Evolutionary conservation across 2,113 vertebrate species (phyloP).

Genomic region (Mellivora capensis): DNA sequence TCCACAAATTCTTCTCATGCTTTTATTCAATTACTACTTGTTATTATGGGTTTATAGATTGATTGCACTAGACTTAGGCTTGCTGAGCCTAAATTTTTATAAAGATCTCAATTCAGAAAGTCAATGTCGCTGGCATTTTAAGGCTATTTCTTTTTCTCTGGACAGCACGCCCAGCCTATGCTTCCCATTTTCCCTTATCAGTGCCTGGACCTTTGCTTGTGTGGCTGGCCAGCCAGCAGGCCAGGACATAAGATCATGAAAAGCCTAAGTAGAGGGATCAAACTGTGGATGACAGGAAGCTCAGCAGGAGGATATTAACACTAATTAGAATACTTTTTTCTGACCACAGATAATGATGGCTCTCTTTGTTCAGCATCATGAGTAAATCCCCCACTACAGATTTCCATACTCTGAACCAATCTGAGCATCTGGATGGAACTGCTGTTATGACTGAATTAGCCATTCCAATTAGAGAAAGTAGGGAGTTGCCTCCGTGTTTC

Average conservation of each 20-base stretch:
- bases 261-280: constrained; percentile 36
- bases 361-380: constrained; percentile 74
- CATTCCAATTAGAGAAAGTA: constrained; percentile 80
- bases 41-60: constrained; percentile 42
- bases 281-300: constrained; percentile 61
- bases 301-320: constrained; percentile 65
- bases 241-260: constrained; percentile 22
- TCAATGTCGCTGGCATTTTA: background rate
- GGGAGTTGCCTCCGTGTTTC: constrained; percentile 61
- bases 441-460: constrained; percentile 77
- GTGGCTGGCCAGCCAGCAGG: background rate
- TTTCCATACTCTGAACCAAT: constrained; percentile 76
- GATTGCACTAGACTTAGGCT: constrained; percentile 40
- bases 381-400: constrained; percentile 68
- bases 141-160: background rate
- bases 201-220: constrained; percentile 17
- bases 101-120: background rate
- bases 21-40: constrained; percentile 14
- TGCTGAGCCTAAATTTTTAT: constrained; percentile 35
- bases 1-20: constrained; percentile 24
- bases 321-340: constrained; percentile 74
- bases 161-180: background rate
- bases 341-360: constrained; percentile 75
- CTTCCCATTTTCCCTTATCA: background rate
- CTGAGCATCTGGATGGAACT: constrained; percentile 78